Conservation (phyloP, 2,888 invertebrate genomes). For the Furcula furcula region DNA sequence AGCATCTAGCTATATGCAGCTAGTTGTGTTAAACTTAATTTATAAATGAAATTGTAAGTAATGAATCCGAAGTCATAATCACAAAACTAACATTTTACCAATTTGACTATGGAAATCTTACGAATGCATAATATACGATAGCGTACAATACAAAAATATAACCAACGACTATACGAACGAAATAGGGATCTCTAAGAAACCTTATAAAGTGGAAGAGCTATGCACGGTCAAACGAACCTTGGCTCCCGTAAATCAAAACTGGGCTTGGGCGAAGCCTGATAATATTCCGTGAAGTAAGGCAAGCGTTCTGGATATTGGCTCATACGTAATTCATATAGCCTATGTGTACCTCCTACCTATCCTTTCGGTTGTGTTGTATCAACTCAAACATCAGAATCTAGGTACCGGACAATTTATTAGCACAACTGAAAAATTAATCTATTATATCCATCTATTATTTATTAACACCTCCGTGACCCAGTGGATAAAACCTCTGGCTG, state of each 20-base stretch:
- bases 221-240: constrained; percentile 2
- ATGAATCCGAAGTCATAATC: background rate
- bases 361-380: background rate
- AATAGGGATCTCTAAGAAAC: constrained; percentile 1
- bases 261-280: constrained; percentile 5
- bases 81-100: background rate
- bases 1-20: background rate
- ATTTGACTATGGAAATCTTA: background rate
- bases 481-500: too few relatives aligned
- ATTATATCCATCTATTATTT: too few relatives aligned
- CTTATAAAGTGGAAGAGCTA: constrained; percentile 5
- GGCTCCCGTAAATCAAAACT: constrained; percentile 6
- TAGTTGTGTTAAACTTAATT: background rate
- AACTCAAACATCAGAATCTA: too few relatives aligned
- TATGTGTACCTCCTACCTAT: background rate
- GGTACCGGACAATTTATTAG: too few relatives aligned
- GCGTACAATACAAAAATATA: constrained; percentile 1
- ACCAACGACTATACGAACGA: constrained; percentile 1
- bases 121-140: background rate
- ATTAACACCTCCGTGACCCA: too few relatives aligned
- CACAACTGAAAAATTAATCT: too few relatives aligned
- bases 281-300: constrained; percentile 2
- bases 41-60: background rate
- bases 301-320: background rate
- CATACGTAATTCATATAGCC: background rate